Evolutionary conservation across 64 coral and sea anemone genomes (phyloP), one percentile per base, ranked within the genome.

Genomic region (Trachythela sp.): DNA sequence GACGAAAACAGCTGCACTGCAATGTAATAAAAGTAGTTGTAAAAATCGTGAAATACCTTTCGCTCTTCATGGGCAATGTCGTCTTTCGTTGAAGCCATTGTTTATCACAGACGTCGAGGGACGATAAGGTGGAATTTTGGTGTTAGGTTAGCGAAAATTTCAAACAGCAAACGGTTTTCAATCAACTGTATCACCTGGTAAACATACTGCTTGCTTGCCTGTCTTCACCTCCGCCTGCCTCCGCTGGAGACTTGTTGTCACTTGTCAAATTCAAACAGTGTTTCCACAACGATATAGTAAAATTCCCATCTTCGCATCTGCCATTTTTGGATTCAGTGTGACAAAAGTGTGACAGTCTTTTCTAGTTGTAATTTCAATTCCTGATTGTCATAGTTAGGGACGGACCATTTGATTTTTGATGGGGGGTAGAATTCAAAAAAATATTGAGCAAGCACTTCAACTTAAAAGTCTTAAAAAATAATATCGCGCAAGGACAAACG

Each of bases 151-250:
- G 33, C 75, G 35, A 80, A 80, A 39, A 80, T 15, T 37, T 80
- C 75, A 15, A 80, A 35, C 10, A 4, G 20, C 75, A 80, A 77
- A 80, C 75, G 75, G 31, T 30, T 80, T 37, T 72, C 33, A 35
- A 72, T 11, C 11, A 80, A 39, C 75, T 37, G 34, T n/a, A 64
- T 59, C 24, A 22, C 30, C 29, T 77, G n/a, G 36, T 80, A 35
- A 80, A 80, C 75, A 68, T n/a, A n/a, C n/a, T n/a, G 68, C 24
- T 39, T 80, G 75, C 37, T 30, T 80, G 75, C 13, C 33, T 80
- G 75, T 80, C 75, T 36, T 80, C 30, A 9, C 75, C 26, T 34
- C 75, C 9, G n/a, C 13, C 2, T 3, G 7, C 75, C 26, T 34
- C 75, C 9, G n/a, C 13, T 3, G 24, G 7, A 80, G 27, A 80